Base-by-base conservation (phyloP, 2,113 vertebrate species). In the Cheilinus undulatus region DNA sequence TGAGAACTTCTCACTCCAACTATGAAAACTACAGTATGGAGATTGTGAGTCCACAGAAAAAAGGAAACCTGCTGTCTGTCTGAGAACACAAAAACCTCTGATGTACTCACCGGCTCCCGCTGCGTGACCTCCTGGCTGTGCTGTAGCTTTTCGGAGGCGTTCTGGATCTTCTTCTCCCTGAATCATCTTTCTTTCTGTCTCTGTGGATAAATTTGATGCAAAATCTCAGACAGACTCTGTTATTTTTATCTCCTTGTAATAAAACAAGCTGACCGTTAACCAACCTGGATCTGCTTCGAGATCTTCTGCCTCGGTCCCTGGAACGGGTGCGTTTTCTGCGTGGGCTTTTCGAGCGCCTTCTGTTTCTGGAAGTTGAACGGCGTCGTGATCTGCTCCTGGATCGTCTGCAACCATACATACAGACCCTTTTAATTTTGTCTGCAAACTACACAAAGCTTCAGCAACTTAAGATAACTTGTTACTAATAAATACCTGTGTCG, bases 141-240 rank as follows among this genome's bases (percentile, higher is more conserved):
- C 97, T 99, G 82, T 99, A 99, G 86, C 97, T 99, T 93, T 98
- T 98, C 27, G 97, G 97, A 48, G 97, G 97, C 0, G 97, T 99
- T 93, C 96, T 99, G 12, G 97, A 98, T 78, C 95, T 94, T 82
- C 96, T 97, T 83, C 96, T 96, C 60, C 94, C 95, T 66, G 94
- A 95, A 27, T 98, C 97, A 62, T 98, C 97, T 73, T 97, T 97
- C 91, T 97, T 99, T 92, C 96, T 95, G 38, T 98, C 96, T 94
- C 97, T 98, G 89, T 77, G 22, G 56, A 68, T 27, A 65, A 20
- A 73, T n/a, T 38, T 15, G 7, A 34, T 46, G 15, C 7, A 14
- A 32, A 7, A 40, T 40, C 19, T 73, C 7, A 59, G 32, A 27
- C 13, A 4, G 14, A 11, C 38, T 36, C 26, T 11, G 8, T 12